phyloP scores from a whole-genome alignment of 2,888 invertebrate genomes.

The Caenorhabditis sp. region DNA sequence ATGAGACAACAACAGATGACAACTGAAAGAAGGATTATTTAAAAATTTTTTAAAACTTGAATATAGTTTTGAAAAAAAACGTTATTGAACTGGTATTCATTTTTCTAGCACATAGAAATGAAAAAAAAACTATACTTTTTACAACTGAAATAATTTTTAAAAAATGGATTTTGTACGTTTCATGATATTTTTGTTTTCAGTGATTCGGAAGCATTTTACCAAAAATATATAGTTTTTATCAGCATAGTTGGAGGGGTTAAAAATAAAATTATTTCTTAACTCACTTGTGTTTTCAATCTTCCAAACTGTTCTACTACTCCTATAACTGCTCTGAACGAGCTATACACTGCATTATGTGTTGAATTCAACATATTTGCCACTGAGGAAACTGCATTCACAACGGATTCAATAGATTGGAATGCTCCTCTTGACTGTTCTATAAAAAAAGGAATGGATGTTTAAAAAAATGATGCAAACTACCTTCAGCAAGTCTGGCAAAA shows the following conservation, averaged over 20 bases:
- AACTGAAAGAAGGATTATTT: constrained; percentile 42
- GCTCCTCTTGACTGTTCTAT: constrained; percentile 86
- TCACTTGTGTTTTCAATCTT: constrained; percentile 83
- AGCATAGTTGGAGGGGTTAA: no score
- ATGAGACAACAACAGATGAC: constrained; percentile 49
- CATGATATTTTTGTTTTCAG: no score
- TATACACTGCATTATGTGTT: constrained; percentile 92
- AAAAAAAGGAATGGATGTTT: constrained; percentile 4
- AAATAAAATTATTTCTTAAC: no score
- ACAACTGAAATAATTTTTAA: no score
- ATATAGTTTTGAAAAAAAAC: no score
- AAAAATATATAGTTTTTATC: no score
- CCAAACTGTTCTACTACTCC: constrained; percentile 95
- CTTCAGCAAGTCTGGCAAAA: constrained; percentile 65
- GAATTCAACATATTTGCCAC: constrained; percentile 96
- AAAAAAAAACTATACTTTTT: no score
- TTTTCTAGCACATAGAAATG: no score
- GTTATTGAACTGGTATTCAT: no score
- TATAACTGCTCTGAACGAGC: constrained; percentile 89
- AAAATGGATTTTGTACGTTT: no score
- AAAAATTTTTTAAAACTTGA: no score
- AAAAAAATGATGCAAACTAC: constrained; percentile 16
- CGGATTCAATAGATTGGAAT: constrained; percentile 91
- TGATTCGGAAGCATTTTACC: no score
- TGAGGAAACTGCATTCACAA: constrained; percentile 87